A percentile compares a stretch with the other conserved stretches of the same genome.
These are phyloP conservation scores for Acrocephalus kingi DNA, from an alignment of 2,113 vertebrate genomes.

Conservation along the genomic window DNA sequence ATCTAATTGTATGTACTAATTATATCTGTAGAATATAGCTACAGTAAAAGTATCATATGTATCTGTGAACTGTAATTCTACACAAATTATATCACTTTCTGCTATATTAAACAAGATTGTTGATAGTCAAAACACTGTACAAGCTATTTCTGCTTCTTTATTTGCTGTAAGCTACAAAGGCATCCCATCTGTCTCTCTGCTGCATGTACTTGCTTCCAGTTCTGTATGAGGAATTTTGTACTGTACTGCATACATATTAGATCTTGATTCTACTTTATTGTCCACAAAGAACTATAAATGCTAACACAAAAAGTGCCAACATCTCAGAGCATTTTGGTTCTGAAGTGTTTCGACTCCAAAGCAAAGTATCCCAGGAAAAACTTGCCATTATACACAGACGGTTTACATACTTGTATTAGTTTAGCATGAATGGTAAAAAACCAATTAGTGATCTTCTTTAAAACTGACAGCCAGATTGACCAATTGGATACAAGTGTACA, in stretches of 20 bases:
- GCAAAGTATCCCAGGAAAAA: background rate
- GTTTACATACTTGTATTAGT: background rate
- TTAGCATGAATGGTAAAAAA: too few relatives aligned
- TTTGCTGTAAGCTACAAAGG: constrained; percentile 37
- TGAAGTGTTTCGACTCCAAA: background rate
- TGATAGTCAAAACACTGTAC: constrained; percentile 34
- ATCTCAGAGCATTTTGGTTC: background rate
- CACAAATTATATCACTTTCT: background rate
- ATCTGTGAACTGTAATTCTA: background rate
- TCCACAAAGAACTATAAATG: background rate
- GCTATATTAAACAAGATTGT: constrained; percentile 10
- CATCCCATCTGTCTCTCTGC: background rate
- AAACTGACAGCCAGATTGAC: too few relatives aligned
- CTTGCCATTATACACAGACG: background rate
- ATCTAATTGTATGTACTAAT: background rate
- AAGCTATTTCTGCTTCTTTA: background rate
- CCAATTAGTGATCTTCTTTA: too few relatives aligned
- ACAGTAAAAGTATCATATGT: background rate
- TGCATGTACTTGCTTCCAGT: fast-evolving
- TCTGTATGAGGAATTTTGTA: background rate
- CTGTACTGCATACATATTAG: background rate
- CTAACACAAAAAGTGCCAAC: background rate
- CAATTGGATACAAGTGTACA: too few relatives aligned
- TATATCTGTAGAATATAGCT: background rate
- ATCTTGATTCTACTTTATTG: background rate